Evolutionary conservation across 2,888 invertebrate species (phyloP).

Genomic region (Sipunculus nudus): DNA sequence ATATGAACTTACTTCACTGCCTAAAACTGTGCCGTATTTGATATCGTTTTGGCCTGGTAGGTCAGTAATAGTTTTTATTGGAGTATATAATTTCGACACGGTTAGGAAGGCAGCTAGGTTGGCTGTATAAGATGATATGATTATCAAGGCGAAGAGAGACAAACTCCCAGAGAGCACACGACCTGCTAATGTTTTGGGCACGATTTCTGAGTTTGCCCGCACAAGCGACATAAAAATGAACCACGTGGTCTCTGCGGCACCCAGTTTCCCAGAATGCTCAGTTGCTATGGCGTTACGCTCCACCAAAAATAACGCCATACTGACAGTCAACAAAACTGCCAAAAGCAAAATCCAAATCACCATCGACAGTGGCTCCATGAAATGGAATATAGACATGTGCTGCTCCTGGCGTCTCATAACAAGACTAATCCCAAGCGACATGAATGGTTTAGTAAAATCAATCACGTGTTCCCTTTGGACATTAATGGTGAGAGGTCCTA

Average conservation of each 20-base stretch:
- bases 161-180: conserved; percentile 62
- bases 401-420: conserved; percentile 54
- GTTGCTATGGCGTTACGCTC: conserved; percentile 69
- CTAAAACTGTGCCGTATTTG: conserved; percentile 61
- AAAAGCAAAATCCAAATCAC: conserved; percentile 59
- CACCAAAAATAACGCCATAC: conserved; percentile 58
- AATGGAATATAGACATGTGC: conserved; percentile 59
- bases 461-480: conserved; percentile 58
- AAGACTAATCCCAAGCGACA: conserved; percentile 60
- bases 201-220: conserved; percentile 73
- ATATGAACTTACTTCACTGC: conserved; percentile 61
- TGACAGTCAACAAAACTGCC: conserved; percentile 56
- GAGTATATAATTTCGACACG: conserved; percentile 60
- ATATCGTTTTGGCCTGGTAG: conserved; percentile 60
- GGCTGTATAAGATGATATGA: conserved; percentile 60
- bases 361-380: conserved; percentile 59
- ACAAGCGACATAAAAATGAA: conserved; percentile 61
- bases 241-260: conserved; percentile 58
- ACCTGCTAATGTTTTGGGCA: conserved; percentile 38
- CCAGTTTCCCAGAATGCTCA: conserved; percentile 36
- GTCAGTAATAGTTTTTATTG: conserved; percentile 59
- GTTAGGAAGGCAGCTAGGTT: conserved; percentile 62
- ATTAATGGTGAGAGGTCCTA: conserved; percentile 61
- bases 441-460: conserved; percentile 65
- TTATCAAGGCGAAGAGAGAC: conserved; percentile 63